Evolutionary conservation across 2,113 vertebrate species (phyloP), one percentile per base, ranked within the genome.

Genomic region (Tragelaphus imberbis): DNA sequence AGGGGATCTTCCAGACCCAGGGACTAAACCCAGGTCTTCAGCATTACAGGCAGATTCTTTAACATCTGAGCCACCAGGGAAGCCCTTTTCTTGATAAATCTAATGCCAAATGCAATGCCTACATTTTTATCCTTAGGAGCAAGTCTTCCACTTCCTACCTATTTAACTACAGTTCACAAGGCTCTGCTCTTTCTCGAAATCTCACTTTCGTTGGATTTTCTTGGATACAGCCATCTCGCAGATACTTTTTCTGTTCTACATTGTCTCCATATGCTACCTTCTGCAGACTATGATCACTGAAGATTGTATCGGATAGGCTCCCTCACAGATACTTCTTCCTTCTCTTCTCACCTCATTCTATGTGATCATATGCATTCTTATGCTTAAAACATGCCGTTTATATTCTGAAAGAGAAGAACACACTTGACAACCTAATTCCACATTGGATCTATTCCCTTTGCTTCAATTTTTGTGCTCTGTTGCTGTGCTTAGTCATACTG

Each of bases 281-380:
- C 14, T 33, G 7, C n/a, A 55, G 59, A 91, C 27, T 12, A 3
- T 11, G 36, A 19, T 23, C 30, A 11, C 11, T 91, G 2, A 65
- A 16, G 21, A 16, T 7, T 9, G 15, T 17, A 16, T 5, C 6
- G 27, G 4, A 21, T 4, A 15, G 16, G 5, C 19, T 44, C 10
- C 16, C 1, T 23, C 47, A 7, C 13, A 36, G 59, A 77, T 4
- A 33, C 15, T 1, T 33, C n/a, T 14, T 36, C 17, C 30, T 81
- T 36, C 84, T 10, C 28, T 33, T n/a, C 13, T 33, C 16, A n/a
- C 10, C 10, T 82, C 19, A 14, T 21, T 6, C 16, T 56, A 3
- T 1, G 2, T 25, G 33, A 53, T 28, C 47, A 47, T 19, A 59
- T n/a, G 7, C 44, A 36, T 58, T 65, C 25, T 59, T 13, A 10